Conservation (phyloP, 23 tunicate genomes). For the Ciona savignyi region DNA sequence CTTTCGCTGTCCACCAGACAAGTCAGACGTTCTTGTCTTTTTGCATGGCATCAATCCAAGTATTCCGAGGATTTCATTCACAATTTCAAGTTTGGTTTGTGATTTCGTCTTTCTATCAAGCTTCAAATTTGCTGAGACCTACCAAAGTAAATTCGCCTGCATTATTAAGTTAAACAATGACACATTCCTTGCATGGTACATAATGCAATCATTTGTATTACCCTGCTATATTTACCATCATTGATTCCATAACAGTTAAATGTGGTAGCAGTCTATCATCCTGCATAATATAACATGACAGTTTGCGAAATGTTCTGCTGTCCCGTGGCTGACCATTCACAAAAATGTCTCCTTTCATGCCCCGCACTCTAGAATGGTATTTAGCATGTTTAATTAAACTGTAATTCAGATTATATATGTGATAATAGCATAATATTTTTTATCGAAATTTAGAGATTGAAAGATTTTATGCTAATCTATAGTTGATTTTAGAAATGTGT, state of each 20-base stretch:
- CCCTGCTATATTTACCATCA: constrained; percentile 96
- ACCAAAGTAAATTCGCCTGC: too few relatives aligned
- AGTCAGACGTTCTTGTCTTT: constrained; percentile 69
- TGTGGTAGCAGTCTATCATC: constrained; percentile 94
- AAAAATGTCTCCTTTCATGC: constrained; percentile 80
- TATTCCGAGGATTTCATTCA: constrained; percentile 66
- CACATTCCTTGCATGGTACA: too few relatives aligned
- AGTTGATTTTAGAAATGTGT: neutral
- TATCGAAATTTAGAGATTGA: too few relatives aligned
- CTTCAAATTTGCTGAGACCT: constrained; percentile 93
- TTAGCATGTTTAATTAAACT: neutral
- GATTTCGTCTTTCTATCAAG: constrained; percentile 34
- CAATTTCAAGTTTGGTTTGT: constrained; percentile 57
- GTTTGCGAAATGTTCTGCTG: constrained; percentile 75
- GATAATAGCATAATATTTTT: too few relatives aligned
- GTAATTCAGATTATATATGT: neutral
- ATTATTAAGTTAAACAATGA: too few relatives aligned
- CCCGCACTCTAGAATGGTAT: constrained; percentile 52
- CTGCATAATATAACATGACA: constrained; percentile 98
- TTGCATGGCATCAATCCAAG: constrained; percentile 76
- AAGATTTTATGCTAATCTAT: neutral
- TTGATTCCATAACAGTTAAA: constrained; percentile 92
- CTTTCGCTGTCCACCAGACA: constrained; percentile 98
- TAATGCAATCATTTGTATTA: too few relatives aligned
- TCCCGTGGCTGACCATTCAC: constrained; percentile 76